phyloP scores from a whole-genome alignment of 2,113 vertebrate species.

The Rhea pennata region DNA sequence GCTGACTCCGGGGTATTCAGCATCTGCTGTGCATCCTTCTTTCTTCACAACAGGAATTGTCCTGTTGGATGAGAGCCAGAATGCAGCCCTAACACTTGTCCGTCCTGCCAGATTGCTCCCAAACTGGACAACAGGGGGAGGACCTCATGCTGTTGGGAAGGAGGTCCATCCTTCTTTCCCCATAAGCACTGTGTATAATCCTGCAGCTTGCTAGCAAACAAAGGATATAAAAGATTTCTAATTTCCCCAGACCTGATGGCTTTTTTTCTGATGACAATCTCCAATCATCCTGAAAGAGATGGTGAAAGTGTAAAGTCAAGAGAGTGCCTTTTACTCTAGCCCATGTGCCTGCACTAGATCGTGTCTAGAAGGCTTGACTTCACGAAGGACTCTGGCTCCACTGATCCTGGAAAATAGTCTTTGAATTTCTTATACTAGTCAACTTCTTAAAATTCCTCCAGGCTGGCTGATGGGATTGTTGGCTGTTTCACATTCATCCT shows the following conservation, averaged over 20 bases:
- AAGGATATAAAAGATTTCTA: not conserved
- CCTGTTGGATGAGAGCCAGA: not conserved
- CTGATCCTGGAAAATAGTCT: not conserved
- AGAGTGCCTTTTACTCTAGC: not conserved
- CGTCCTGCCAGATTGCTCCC: not conserved
- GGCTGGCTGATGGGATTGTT: not conserved
- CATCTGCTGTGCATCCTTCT: not conserved
- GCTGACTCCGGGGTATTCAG: not conserved
- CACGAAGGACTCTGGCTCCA: not conserved
- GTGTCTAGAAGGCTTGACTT: not conserved
- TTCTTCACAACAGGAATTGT: not conserved
- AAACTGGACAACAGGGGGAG: not conserved
- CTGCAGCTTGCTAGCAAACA: not conserved
- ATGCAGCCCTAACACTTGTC: not conserved
- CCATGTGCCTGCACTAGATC: not conserved
- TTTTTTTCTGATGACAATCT: not conserved
- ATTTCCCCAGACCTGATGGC: not conserved
- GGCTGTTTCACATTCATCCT: not conserved
- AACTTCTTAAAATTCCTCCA: not conserved
- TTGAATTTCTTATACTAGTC: not conserved
- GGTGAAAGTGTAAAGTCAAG: not conserved
- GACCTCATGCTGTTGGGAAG: not conserved
- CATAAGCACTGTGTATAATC: accelerated
- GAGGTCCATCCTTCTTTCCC: not conserved
- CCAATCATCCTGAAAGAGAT: not conserved